phyloP scores from a whole-genome alignment of 2,888 invertebrate genomes.

The Acronicta psi region DNA sequence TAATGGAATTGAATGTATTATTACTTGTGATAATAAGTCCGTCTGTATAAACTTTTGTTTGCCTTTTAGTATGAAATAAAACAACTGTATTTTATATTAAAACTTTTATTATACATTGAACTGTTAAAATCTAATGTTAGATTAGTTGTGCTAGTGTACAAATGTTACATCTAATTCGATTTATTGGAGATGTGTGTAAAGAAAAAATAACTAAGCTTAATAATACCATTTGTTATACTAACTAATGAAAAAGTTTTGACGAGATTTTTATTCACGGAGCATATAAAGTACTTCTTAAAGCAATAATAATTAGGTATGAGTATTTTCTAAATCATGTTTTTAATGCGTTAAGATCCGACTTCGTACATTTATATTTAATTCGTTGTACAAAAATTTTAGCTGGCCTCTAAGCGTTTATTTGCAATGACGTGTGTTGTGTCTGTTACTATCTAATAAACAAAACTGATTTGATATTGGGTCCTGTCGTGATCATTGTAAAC shows the following conservation, averaged over 20 bases:
- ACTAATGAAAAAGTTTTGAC: not conserved
- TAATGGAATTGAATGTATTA: not conserved
- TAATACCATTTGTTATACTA: constrained; percentile 15
- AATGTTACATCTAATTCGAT: constrained; percentile 70
- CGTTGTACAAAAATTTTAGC: not conserved
- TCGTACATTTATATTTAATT: not conserved
- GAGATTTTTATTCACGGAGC: not conserved
- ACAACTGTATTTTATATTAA: constrained; percentile 68
- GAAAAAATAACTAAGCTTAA: constrained; percentile 14
- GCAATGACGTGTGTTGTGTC: too few relatives aligned
- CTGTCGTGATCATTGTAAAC: too few relatives aligned
- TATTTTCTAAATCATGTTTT: too few relatives aligned
- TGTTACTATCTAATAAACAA: too few relatives aligned
- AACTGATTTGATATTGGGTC: too few relatives aligned
- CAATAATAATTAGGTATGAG: too few relatives aligned
- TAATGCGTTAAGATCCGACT: not conserved
- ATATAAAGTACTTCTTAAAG: not conserved
- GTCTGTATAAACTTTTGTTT: not conserved
- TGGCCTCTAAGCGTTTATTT: too few relatives aligned
- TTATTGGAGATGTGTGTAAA: constrained; percentile 61
- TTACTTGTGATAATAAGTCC: too few relatives aligned
- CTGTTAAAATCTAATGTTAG: constrained; percentile 69
- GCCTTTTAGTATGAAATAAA: constrained; percentile 28
- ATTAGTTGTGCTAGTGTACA: constrained; percentile 77
- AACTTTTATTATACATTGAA: constrained; percentile 80